Conservation (phyloP, 1,140 invertebrate genomes). For the Tetragnatha versicolor region DNA sequence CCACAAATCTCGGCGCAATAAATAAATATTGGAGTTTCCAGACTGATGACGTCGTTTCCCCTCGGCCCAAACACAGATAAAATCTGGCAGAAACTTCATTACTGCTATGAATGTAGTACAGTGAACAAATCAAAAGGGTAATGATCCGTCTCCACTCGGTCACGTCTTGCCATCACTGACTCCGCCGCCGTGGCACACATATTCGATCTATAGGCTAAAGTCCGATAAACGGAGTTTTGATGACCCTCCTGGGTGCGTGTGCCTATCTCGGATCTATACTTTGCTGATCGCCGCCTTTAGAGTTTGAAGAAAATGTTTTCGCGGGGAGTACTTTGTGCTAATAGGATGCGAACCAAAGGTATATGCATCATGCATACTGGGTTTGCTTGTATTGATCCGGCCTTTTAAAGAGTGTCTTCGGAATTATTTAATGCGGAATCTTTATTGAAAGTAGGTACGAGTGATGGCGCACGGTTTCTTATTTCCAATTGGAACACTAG, state of each 20-base stretch:
- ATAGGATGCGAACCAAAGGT: constrained; percentile 15
- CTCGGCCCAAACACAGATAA: constrained; percentile 29
- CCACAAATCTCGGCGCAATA: too few species aligned
- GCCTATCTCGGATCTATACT: constrained; percentile 36
- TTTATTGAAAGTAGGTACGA: too few species aligned
- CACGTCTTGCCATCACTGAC: constrained; percentile 22
- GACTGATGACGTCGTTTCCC: too few species aligned
- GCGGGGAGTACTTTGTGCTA: constrained; percentile 2
- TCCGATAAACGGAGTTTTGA: constrained; percentile 53
- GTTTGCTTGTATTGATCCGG: too few species aligned
- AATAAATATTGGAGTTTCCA: too few species aligned
- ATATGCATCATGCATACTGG: too few species aligned
- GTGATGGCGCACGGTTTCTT: too few species aligned
- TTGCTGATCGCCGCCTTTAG: not conserved
- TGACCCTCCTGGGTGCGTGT: constrained; percentile 35
- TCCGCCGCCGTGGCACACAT: not conserved
- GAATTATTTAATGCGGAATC: too few species aligned
- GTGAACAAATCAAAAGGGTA: constrained; percentile 51
- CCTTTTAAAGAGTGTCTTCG: too few species aligned
- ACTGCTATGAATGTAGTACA: not conserved
- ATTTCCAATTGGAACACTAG: too few species aligned
- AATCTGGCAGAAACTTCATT: constrained; percentile 41
- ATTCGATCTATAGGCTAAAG: constrained; percentile 38
- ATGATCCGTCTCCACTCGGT: constrained; percentile 41
- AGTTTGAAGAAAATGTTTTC: constrained; percentile 38